Evolutionary conservation across 2,888 invertebrate genomes (phyloP), one percentile per base, ranked within the genome.

Genomic region (Dastarcus helophoroides): DNA sequence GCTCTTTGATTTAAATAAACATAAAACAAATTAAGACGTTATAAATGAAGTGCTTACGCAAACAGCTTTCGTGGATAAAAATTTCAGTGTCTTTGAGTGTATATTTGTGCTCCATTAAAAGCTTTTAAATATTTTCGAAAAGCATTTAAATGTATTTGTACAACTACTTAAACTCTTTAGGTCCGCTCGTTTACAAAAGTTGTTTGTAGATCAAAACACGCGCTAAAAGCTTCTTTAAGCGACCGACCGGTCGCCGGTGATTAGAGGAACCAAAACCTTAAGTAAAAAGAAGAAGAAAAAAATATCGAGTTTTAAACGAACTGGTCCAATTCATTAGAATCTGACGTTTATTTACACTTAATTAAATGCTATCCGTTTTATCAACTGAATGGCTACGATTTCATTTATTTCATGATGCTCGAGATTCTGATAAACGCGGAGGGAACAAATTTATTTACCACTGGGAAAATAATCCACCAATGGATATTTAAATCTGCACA

Each of bases 281-380:
- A 33, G 26, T 26, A 32, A 12, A 26, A 23, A n/a, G n/a, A n/a
- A n/a, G n/a, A n/a, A n/a, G n/a, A n/a, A n/a, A n/a, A n/a, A n/a
- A n/a, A 23, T n/a, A 23, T 23, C 6, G 19, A n/a, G 5, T 23
- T 42, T 44, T 39, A 44, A 48, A 50, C 50, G 46, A 47, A 50
- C 52, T 41, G 46, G 46, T 46, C 41, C 44, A 43, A 45, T 47
- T 51, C 50, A 49, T 50, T 50, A 48, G 42, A 35, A 35, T 35
- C 38, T 39, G 44, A 49, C 46, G 39, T 45, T 47, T 51, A 46
- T 51, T 51, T 51, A 48, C 46, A 49, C 50, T 51, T 51, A 51
- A 52, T 52, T 51, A 48, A 51, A 52, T 48, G 47, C 49, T 50
- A 47, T 49, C 47, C 43, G 39, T 42, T 45, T 45, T 45, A 48